Conservation (phyloP, 2,113 vertebrate species). For the Lasiurus borealis region DNA sequence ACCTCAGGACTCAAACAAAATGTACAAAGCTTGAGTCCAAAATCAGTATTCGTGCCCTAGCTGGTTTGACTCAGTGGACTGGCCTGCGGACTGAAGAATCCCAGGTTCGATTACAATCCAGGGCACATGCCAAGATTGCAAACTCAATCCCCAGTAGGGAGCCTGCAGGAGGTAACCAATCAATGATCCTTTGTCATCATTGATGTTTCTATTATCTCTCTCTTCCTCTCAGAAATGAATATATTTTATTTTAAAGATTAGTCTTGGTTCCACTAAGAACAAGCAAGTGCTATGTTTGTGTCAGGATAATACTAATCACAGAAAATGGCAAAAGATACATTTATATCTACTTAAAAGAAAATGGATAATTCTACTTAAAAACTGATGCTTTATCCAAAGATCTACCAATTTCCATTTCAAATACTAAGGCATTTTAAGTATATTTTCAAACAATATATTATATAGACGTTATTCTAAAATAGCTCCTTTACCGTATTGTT, state of each 20-base stretch:
- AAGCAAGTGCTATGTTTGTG: not conserved
- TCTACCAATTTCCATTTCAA: not conserved
- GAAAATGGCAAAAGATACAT: not conserved
- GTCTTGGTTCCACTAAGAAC: not conserved
- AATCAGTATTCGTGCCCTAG: not conserved
- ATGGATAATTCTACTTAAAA: constrained; percentile 1
- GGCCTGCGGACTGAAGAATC: no score
- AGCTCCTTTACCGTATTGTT: not conserved
- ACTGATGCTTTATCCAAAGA: not conserved
- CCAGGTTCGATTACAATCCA: no score
- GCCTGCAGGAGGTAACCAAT: no score
- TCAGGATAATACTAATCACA: not conserved
- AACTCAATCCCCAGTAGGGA: no score
- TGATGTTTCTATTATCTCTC: no score
- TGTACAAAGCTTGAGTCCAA: not conserved
- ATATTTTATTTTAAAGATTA: not conserved
- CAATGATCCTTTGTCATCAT: no score
- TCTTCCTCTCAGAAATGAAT: no score
- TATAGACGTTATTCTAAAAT: not conserved
- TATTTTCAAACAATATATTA: constrained; percentile 41
- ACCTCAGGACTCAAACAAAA: not conserved
- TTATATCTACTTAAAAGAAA: not conserved
- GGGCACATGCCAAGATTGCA: no score
- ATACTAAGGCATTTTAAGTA: not conserved
- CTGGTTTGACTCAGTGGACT: no score